A percentile compares a stretch with the other conserved stretches of the same genome.
Conservation (phyloP, 2,797 vertebrate genomes). For the Lindbergichthys nudifrons region DNA sequence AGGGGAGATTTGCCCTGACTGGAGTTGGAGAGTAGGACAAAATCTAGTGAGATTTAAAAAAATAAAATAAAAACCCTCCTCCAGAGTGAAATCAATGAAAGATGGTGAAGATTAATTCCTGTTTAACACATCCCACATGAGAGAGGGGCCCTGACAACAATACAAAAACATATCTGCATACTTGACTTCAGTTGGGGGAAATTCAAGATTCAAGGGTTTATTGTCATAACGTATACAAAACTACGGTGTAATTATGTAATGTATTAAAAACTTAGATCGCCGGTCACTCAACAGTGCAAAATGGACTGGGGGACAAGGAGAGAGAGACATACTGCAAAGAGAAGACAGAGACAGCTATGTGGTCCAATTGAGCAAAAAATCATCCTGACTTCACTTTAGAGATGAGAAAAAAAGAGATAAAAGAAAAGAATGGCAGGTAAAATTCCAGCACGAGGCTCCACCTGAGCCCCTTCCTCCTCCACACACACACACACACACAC, state of each 20-base stretch:
- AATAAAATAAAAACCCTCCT: slow-evolving; percentile 29
- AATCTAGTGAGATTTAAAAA: slow-evolving; percentile 32
- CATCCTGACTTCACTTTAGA: slow-evolving; percentile 45
- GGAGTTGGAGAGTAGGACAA: not conserved
- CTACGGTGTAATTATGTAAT: too few relatives aligned
- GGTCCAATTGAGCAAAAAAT: slow-evolving; percentile 42
- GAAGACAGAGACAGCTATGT: slow-evolving; percentile 41
- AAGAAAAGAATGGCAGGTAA: slow-evolving; percentile 51
- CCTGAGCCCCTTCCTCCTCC: slow-evolving; percentile 49
- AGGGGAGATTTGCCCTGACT: not conserved
- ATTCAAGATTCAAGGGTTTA: not conserved
- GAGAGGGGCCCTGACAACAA: slow-evolving; percentile 54
- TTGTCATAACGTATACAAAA: too few relatives aligned
- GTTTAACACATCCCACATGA: slow-evolving; percentile 65
- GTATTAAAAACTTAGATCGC: too few relatives aligned
- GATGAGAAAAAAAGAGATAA: slow-evolving; percentile 37
- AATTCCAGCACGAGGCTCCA: slow-evolving; percentile 60
- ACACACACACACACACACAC: slow-evolving; percentile 8
- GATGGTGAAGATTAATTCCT: slow-evolving; percentile 65
- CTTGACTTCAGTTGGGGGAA: slow-evolving; percentile 43
- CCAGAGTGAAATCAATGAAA: slow-evolving; percentile 61
- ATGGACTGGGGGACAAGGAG: not conserved
- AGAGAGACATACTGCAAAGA: slow-evolving; percentile 25
- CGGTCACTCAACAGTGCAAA: too few relatives aligned
- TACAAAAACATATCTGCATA: slow-evolving; percentile 61